Evolutionary conservation across 2,113 vertebrate genomes (phyloP).

Genomic region (Hippocampus comes): DNA sequence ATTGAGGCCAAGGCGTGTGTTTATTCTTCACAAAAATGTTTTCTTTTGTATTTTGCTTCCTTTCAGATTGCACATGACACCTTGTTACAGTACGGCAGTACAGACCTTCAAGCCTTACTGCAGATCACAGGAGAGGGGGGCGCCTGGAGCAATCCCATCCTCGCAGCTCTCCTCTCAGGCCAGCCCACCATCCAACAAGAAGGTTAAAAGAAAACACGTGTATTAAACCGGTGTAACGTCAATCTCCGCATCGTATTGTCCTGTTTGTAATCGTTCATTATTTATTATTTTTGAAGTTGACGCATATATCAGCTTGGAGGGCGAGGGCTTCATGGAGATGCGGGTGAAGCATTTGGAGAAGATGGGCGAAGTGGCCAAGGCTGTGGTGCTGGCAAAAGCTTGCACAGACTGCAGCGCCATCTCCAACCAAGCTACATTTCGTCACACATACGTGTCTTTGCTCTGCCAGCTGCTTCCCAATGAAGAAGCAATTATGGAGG

Average conservation of each 20-base stretch:
- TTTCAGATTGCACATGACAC: conserved; percentile 81
- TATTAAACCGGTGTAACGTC: background rate
- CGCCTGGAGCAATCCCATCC: conserved; percentile 89
- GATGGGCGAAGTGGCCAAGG: conserved; percentile 88
- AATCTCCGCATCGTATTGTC: background rate
- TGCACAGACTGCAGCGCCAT: conserved; percentile 85
- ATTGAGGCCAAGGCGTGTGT: background rate
- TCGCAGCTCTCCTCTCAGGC: conserved; percentile 85
- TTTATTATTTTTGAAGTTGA: conserved; percentile 70
- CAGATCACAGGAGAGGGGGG: conserved; percentile 89
- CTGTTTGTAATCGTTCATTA: background rate
- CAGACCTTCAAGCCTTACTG: conserved; percentile 88
- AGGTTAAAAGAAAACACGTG: conserved; percentile 63
- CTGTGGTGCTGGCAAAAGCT: conserved; percentile 85
- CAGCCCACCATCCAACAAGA: conserved; percentile 84
- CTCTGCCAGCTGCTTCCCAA: conserved; percentile 91
- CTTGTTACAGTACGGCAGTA: conserved; percentile 90
- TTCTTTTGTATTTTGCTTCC: background rate
- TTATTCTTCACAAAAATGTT: background rate
- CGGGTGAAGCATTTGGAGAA: conserved; percentile 95
- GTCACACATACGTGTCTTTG: conserved; percentile 87
- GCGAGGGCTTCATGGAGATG: conserved; percentile 95
- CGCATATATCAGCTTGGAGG: conserved; percentile 88
- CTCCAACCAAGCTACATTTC: conserved; percentile 84
- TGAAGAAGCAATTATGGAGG: conserved; percentile 94